These are phyloP conservation scores for Leucopternis melanops DNA, from an alignment of 2,113 vertebrate species.

Conservation along the genomic window DNA sequence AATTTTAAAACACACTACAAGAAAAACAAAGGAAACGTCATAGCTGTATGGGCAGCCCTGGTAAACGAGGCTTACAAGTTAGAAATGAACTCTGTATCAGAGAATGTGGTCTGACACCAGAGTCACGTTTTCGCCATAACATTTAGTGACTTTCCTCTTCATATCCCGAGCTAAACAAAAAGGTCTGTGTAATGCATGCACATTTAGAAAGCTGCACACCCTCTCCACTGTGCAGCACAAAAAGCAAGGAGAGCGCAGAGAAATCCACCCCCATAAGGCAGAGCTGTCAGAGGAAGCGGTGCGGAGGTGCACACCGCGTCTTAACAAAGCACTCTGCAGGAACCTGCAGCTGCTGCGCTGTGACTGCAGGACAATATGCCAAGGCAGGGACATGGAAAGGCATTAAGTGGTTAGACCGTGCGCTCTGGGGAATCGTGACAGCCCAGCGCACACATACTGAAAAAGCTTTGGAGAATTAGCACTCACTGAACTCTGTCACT, in stretches of 20 bases:
- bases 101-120: neutral
- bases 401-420: neutral
- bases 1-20: neutral
- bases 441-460: neutral
- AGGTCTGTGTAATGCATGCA: neutral
- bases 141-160: neutral
- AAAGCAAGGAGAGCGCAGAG: neutral
- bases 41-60: neutral
- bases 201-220: neutral
- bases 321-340: neutral
- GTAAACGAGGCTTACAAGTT: neutral
- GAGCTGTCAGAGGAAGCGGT: neutral
- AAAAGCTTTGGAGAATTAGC: neutral
- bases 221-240: neutral
- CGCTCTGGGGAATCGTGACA: neutral
- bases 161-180: neutral
- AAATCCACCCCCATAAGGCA: neutral
- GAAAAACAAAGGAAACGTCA: neutral
- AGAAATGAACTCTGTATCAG: neutral
- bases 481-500: neutral
- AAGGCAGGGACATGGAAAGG: neutral
- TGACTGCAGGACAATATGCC: neutral
- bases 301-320: accelerated
- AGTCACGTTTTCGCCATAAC: neutral
- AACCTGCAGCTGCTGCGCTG: neutral